Evolutionary conservation across 2,113 vertebrate species (phyloP), one percentile per base, ranked within the genome.

Genomic region (Alaudala cheleensis): DNA sequence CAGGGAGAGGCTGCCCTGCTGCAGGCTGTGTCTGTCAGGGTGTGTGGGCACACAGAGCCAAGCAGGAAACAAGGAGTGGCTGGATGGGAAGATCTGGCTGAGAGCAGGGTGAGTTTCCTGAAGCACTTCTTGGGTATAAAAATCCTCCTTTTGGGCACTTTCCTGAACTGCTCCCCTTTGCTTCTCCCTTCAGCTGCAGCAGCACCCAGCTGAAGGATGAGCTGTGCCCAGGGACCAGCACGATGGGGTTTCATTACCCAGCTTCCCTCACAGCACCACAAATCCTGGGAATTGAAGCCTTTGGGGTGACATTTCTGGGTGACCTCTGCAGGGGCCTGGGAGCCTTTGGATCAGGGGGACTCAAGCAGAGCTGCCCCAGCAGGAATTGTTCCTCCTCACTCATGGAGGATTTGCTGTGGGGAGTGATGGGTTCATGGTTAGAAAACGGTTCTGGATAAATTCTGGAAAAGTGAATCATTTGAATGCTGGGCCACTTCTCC

Each of bases 11-110:
- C 6, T 33, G 11, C n/a, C 44, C 39, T 25, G n/a, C 31, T 29
- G 10, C 1, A 9, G 19, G 29, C 2, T 3, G 2, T 14, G 47
- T 5, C 40, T 39, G 62, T 15, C 76, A 47, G 18, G 33, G 37
- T 37, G 37, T 37, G 37, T 14, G 54, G 61, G 25, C 14, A 45
- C 8, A 20, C 22, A 5, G 4, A 23, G 1, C 37, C 13, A 1
- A 10, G 28, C n/a, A 26, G 57, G 6, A 51, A 45, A 18, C 0
- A 40, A 29, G 7, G 44, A 64, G 21, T 4, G 6, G 2, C 0
- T 8, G 37, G 18, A 6, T 0, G 33, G 62, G 2, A 24, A 31
- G 53, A 2, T 6, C 34, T 6, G 1, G n/a, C 58, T 10, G 1
- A 44, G 26, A 29, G n/a, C 2, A 10, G 47, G 11, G 9, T 4